These are phyloP conservation scores for Anneissia japonica DNA, from an alignment of 35 echinoderm and acorn worm species.

Conservation along the genomic window DNA sequence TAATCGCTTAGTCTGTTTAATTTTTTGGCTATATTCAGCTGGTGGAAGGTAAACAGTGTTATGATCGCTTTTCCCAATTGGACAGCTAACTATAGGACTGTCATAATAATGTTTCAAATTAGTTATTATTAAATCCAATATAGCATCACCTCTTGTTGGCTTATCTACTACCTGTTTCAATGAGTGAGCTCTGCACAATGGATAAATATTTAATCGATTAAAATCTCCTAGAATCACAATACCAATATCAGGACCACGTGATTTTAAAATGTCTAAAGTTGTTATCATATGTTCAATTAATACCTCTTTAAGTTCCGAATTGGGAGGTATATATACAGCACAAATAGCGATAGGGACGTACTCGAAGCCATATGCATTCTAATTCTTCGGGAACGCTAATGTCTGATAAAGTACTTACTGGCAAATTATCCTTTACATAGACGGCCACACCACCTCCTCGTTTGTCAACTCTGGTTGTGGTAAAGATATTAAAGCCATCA, in stretches of 20 bases:
- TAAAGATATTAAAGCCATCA: no score
- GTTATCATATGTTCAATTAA: background rate
- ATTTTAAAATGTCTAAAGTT: background rate
- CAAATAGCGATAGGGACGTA: slow-evolving; percentile 7
- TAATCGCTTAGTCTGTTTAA: background rate
- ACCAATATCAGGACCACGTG: background rate
- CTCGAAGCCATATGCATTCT: slow-evolving; percentile 22
- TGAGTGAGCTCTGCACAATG: background rate
- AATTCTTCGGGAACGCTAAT: slow-evolving; percentile 20
- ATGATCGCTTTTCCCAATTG: slow-evolving; percentile 28
- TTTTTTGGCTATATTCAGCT: background rate
- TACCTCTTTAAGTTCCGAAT: background rate
- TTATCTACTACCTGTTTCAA: slow-evolving; percentile 5
- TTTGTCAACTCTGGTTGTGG: background rate
- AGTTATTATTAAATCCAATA: slow-evolving; percentile 15
- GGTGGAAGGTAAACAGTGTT: background rate
- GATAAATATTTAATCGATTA: background rate
- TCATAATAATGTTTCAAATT: slow-evolving; percentile 12
- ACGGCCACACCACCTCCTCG: slow-evolving; percentile 31
- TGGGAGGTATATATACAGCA: background rate
- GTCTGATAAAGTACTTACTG: background rate
- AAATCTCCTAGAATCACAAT: background rate
- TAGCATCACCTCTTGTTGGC: slow-evolving; percentile 6
- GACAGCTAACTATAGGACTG: background rate
- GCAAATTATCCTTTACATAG: slow-evolving; percentile 29